Evolutionary conservation across 2,113 vertebrate genomes (phyloP), one percentile per base, ranked within the genome.

Genomic region (Brachirus orientalis): DNA sequence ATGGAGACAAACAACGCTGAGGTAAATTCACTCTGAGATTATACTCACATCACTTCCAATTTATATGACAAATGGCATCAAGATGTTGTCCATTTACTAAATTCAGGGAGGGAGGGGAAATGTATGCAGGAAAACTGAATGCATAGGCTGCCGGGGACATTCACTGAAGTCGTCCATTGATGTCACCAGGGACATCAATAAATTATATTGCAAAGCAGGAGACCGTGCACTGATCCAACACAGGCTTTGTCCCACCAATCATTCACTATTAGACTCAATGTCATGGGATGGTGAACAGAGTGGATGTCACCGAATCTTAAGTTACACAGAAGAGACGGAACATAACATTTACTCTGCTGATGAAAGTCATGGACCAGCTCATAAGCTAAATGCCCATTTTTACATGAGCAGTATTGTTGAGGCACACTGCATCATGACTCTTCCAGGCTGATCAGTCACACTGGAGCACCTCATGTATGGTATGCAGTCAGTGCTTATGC

Each of bases 81-180:
- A 67, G 41, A 69, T 77, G 58, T 55, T 78, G 69, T 58, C 48
- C 41, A 63, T 73, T 56, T 55, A 20, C 44, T 41, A 28, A 37
- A 18, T 18, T 12, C 45, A 46, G 47, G 20, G 51, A 35, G 46
- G 74, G 61, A 70, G 58, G 69, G 72, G 40, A 67, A 81, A 88
- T 85, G 80, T 81, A 84, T 88, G 76, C 76, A 75, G 60, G 58
- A 90, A 90, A 88, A 71, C 55, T 82, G 68, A 90, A 87, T 84
- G 73, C 61, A 79, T 10, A 70, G 75, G 67, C 63, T 79, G 72
- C 69, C 13, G 8, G 55, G 82, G 88, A 90, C 88, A 86, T 89
- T 87, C 10, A 37, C 56, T 69, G 66, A 79, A 82, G 88, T 81
- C 79, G 82, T 86, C 70, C 58, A 74, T 53, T 72, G 86, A 85